Base-by-base conservation (phyloP, 2,888 invertebrate genomes). In the Eupelmus urozonus region DNA sequence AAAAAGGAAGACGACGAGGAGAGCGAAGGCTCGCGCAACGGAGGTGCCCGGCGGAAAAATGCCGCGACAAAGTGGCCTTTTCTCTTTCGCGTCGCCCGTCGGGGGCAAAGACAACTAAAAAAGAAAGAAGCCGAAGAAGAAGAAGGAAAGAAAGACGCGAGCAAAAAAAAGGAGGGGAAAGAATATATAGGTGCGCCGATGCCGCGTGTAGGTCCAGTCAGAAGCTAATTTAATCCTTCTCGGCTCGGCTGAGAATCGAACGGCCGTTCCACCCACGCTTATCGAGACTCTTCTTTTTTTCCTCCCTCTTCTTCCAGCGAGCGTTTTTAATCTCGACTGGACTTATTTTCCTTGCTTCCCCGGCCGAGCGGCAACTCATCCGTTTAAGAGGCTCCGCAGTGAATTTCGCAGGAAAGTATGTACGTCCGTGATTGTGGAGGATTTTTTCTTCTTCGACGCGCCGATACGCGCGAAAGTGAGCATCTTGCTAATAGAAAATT, bases 151-250 rank as follows among this genome's bases (percentile, higher is more conserved):
- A 23, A 7, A 42, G 55, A 16, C 51, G 20, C 11, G n/a, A n/a
- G n/a, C n/a, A n/a, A n/a, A 42, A 25, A 25, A 20, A 16, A 18
- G 11, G 40, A 20, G 11, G 9, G 11, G 40, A 18, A 60, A 18
- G 34, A 1, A 5, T 7, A 4, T 20, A 34, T 18, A 40, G 13
- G n/a, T 23, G 23, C 9, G 23, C 20, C n/a, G 18, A 40, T n/a
- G 18, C 29, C 29, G 4, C 13, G 42, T 1, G 3, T 5, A 55
- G 13, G 13, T 57, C 57, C 45, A 11, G 27, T 45, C 11, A 9
- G 29, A 25, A 70, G 59, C 59, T 59, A 70, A 70, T 57, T 70
- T 59, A 70, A 70, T 70, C 27, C 53, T 20, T 45, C 57, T 42
- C 42, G 65, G 13, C 4, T n/a, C n/a, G n/a, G n/a, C n/a, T n/a